phyloP scores from a whole-genome alignment of 2,888 invertebrate genomes.

The Ochropleura plecta region DNA sequence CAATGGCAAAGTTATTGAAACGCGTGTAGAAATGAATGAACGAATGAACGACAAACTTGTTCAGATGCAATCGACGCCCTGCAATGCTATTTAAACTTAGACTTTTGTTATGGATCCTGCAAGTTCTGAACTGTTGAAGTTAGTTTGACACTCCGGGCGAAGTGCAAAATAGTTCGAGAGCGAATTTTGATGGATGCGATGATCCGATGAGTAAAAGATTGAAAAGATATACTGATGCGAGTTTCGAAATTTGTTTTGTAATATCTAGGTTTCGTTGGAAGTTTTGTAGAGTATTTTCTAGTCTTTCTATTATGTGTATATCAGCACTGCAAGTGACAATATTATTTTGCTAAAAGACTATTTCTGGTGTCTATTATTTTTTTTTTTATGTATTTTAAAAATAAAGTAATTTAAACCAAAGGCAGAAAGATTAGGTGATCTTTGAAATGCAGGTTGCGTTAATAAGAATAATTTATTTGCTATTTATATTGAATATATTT shows the following conservation, averaged over 20 bases:
- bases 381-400: no score
- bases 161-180: constrained; percentile 47
- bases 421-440: no score
- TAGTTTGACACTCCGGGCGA: constrained; percentile 39
- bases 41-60: constrained; percentile 56
- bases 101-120: constrained; percentile 53
- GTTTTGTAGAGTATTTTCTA: neutral
- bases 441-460: no score
- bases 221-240: constrained; percentile 38
- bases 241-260: constrained; percentile 38
- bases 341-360: no score
- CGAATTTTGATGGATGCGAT: constrained; percentile 52
- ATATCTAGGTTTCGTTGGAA: constrained; percentile 2
- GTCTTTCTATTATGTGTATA: neutral
- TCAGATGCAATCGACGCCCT: constrained; percentile 59
- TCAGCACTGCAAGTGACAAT: neutral
- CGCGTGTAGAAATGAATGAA: constrained; percentile 60
- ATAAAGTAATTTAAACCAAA: no score
- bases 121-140: constrained; percentile 53
- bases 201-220: constrained; percentile 49
- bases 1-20: constrained; percentile 58
- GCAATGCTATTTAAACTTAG: constrained; percentile 65
- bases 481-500: no score
- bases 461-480: no score
- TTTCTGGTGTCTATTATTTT: no score